Base-by-base conservation (phyloP, 2,888 invertebrate species). In the Limenitis arthemis region DNA sequence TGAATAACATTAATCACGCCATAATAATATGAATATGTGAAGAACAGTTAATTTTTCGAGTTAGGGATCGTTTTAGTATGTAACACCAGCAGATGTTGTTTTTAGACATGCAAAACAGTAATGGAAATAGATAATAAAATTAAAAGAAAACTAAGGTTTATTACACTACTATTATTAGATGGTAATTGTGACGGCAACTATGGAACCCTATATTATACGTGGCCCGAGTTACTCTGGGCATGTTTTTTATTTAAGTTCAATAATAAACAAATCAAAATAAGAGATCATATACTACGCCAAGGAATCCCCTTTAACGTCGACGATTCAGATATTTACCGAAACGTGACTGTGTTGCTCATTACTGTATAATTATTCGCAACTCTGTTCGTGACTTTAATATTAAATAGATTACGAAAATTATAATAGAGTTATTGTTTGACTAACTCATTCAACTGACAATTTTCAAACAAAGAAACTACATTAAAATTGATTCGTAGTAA, bases 281-380 rank as follows among this genome's bases (percentile, higher is more conserved):
- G 28, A 34, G n/a, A 28, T 34, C 29, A 28, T 34, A 20, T 11
- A 46, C 20, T 30, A 51, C 29, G 12, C 46, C 12, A 36, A 48
- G 53, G 53, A 56, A 55, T 57, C 49, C 49, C 53, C 53, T 54
- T 53, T 49, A 46, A 54, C 28, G 47, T 49, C 32, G 51, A 48
- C 8, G 37, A 54, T 43, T 53, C 50, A 42, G 49, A 47, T 51
- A 50, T 56, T 60, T 55, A 55, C 60, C 51, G 36, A 47, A 44
- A 55, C 59, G 59, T 59, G 56, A 54, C 48, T 42, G 28, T n/a
- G 38, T 47, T 51, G 11, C 36, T 30, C 47, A 49, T 57, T 50
- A 40, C 47, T 46, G 28, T 6, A 33, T 46, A 47, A 48, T 52
- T 46, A 43, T 52, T 46, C 29, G 44, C 9, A 47, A 51, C 43